A percentile compares a stretch with the other conserved stretches of the same genome.
These are phyloP conservation scores for Drosophila novamexicana DNA, from an alignment of 1,140 invertebrate genomes.

Conservation along the genomic window DNA sequence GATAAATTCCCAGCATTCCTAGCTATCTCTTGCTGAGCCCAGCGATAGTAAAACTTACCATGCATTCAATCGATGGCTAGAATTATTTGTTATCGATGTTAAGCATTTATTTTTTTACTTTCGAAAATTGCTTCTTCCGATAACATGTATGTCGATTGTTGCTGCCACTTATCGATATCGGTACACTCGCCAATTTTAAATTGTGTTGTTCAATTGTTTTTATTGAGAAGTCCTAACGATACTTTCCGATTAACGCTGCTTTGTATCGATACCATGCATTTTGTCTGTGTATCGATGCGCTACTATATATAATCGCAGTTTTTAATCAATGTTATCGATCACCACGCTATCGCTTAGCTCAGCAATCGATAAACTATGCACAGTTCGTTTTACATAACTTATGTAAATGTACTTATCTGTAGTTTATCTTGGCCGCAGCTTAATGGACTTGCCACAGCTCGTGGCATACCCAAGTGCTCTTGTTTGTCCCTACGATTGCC, in stretches of 20 bases:
- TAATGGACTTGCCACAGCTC: not conserved
- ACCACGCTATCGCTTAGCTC: slow-evolving; percentile 30
- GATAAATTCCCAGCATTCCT: slow-evolving; percentile 12
- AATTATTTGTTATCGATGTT: not conserved
- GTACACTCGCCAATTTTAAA: too few species aligned
- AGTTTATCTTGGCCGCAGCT: slow-evolving; percentile 42
- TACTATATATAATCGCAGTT: too few species aligned
- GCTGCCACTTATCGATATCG: too few species aligned
- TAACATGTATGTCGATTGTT: too few species aligned
- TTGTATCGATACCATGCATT: not conserved
- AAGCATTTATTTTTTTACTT: too few species aligned
- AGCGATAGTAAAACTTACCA: not conserved
- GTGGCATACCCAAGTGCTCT: not conserved
- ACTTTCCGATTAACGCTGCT: too few species aligned
- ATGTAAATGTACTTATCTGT: slow-evolving; percentile 9
- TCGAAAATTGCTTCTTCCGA: too few species aligned
- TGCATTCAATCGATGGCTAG: not conserved
- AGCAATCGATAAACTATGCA: slow-evolving; percentile 45
- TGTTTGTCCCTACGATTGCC: not conserved
- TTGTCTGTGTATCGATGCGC: not conserved
- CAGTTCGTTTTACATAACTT: slow-evolving; percentile 9
- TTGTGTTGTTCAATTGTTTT: too few species aligned
- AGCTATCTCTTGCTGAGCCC: slow-evolving; percentile 6
- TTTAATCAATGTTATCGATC: slow-evolving; percentile 25
- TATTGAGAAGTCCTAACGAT: too few species aligned